Base-by-base conservation (phyloP, 2,797 vertebrate genomes). In the Melanogrammus aeglefinus region DNA sequence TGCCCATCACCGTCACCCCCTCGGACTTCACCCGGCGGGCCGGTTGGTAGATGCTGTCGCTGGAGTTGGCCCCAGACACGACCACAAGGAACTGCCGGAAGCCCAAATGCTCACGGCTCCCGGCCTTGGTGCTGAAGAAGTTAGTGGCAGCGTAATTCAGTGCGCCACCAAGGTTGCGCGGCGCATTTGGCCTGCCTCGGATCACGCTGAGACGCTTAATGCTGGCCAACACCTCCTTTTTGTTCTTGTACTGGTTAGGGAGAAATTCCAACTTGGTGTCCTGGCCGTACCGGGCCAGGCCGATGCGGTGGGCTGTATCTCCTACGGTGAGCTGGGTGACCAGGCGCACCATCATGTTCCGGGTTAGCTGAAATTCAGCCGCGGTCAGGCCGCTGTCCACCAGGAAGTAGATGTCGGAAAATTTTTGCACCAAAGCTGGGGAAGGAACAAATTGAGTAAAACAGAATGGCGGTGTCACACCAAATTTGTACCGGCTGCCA, bases 331-430 rank as follows among this genome's bases (percentile, higher is more conserved):
- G 83, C 21, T 90, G 86, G 73, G 80, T 88, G 73, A 84, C n/a
- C 44, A 94, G 79, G 14, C 77, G 78, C 9, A 1, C 27, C 8
- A 96, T 86, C 35, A 94, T 12, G 10, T 0, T 78, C 72, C 51
- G 87, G 72, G 94, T 76, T 79, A 90, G 76, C 77, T 87, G 86
- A 78, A 93, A 94, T 44, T 92, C 84, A 35, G 18, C 0, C 16
- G 0, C 0, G 1, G 70, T 76, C 5, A 91, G 24, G 5, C 91
- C 91, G 0, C 92, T 90, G 79, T 96, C 95, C 33, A 96, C 79
- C 73, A 97, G 91, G 84, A 97, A 94, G 86, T 96, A 91, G 36
- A 97, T 88, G 72, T 97, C 96, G 16, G 91, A 90, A 87, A 93
- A 95, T 72, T 18, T 90, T 83, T 94, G 91, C 21, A 79, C 77